Conservation (phyloP, 2,113 vertebrate species). For the Saiga tatarica region DNA sequence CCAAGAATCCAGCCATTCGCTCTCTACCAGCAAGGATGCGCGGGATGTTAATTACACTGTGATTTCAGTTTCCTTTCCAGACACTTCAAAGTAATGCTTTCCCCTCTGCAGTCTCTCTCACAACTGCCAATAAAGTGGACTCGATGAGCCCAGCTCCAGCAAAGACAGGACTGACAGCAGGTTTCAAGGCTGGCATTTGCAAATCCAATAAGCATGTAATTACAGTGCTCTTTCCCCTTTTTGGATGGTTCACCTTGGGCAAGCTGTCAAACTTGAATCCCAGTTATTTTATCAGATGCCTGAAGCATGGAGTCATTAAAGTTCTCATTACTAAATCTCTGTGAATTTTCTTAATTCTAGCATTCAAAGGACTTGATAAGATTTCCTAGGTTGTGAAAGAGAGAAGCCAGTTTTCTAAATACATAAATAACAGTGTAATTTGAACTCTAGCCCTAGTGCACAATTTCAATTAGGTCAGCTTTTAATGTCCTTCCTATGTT, state of each 20-base stretch:
- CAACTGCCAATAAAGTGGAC: not conserved
- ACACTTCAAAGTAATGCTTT: not conserved
- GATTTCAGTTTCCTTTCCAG: not conserved
- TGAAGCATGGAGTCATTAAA: conserved; percentile 32
- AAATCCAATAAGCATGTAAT: conserved; percentile 1
- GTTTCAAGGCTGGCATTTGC: not conserved
- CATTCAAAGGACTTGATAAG: conserved; percentile 25
- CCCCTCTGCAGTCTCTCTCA: not conserved
- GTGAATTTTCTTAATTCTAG: conserved; percentile 15
- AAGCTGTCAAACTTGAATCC: conserved; percentile 29
- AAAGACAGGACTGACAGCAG: not conserved
- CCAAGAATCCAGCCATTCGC: not conserved
- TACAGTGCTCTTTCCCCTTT: not conserved
- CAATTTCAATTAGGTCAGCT: not conserved
- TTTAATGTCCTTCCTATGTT: not conserved
- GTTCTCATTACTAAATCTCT: conserved; percentile 6
- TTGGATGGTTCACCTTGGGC: conserved; percentile 36
- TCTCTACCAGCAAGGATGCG: not conserved
- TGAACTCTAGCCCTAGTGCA: not conserved
- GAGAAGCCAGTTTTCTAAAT: not conserved
- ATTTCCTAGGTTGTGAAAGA: not conserved
- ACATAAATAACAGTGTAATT: not conserved
- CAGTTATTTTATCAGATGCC: conserved; percentile 59
- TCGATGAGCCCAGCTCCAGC: not conserved
- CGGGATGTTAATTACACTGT: not conserved